Conservation (phyloP, 30 jellyfish, hydroid and myxozoan species). For the Aurelia aurita region DNA sequence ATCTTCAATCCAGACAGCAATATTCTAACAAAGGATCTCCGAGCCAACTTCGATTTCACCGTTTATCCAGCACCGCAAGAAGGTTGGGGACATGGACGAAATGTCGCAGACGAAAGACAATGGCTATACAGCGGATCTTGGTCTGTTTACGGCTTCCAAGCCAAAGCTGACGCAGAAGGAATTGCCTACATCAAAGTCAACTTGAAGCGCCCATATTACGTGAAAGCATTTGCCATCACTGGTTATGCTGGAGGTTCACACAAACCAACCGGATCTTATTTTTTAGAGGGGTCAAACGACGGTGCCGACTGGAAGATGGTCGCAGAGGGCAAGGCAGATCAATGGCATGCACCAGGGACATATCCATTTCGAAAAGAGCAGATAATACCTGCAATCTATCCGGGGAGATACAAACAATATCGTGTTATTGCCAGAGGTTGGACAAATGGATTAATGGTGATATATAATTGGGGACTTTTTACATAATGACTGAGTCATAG, state of each 20-base stretch:
- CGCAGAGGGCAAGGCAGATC: constrained; percentile 2
- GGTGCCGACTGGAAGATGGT: constrained; percentile 46
- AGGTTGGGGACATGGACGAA: constrained; percentile 20
- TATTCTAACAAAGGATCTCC: neutral
- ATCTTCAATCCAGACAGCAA: neutral
- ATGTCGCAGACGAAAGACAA: constrained; percentile 40
- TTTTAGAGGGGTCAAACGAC: constrained; percentile 31
- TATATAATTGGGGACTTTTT: constrained; percentile 50
- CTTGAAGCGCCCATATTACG: constrained; percentile 2
- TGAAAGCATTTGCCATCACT: constrained; percentile 36
- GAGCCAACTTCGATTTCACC: neutral
- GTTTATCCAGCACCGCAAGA: neutral
- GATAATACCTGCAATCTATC: constrained; percentile 29
- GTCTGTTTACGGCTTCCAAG: constrained; percentile 8
- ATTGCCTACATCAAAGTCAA: constrained; percentile 5
- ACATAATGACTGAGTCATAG: neutral
- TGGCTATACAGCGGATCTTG: neutral
- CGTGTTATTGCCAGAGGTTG: constrained; percentile 64
- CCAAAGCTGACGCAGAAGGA: neutral
- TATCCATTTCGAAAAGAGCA: constrained; percentile 11
- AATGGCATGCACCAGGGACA: constrained; percentile 42
- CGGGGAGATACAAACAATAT: constrained; percentile 7
- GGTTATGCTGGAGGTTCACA: constrained; percentile 51
- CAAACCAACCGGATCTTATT: constrained; percentile 35
- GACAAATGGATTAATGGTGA: constrained; percentile 35